Base-by-base conservation (phyloP, 2,113 vertebrate genomes). In the Euleptes europaea region DNA sequence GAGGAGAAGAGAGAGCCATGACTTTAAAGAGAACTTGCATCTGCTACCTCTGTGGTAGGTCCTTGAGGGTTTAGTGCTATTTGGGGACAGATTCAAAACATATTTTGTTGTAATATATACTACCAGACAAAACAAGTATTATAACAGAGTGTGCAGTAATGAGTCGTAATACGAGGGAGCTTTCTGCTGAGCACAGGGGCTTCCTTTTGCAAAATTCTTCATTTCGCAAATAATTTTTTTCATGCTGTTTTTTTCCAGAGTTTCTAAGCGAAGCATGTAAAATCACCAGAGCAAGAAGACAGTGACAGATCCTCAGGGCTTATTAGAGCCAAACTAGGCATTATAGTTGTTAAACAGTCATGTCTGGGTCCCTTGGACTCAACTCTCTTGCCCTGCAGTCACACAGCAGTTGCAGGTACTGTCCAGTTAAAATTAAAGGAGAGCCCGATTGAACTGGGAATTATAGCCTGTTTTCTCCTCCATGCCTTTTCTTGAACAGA, bases 61-160 rank as follows among this genome's bases (percentile, higher is more conserved):
- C 84, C 77, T 85, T 85, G 76, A 85, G 84, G 76, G 76, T 72
- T 85, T 63, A 72, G 84, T 85, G 84, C 76, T 85, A 85, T 85
- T 85, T 79, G 84, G 76, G 76, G 67, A 79, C 76, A 79, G 78
- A 85, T 79, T 79, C 66, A 85, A 85, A 85, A 85, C 84, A 85
- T 85, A 85, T 85, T 85, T 85, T 85, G 40, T 70, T 78, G n/a
- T 28, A 85, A 85, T 72, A 38, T 79, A 72, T 51, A 79, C 40
- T 85, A 72, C 40, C 71, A 78, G 76, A 70, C 38, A 21, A 71
- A 79, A 72, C 51, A n/a, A 54, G 15, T 85, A 79, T 79, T 79
- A 72, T 79, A 72, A 42, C 51, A 85, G 54, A 38, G 63, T 79
- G 66, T 85, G 57, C 57, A 71, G 47, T 78, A 78, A 85, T 60